Evolutionary conservation across 2,888 invertebrate genomes (phyloP).

Genomic region (Hyposoter dolosus): DNA sequence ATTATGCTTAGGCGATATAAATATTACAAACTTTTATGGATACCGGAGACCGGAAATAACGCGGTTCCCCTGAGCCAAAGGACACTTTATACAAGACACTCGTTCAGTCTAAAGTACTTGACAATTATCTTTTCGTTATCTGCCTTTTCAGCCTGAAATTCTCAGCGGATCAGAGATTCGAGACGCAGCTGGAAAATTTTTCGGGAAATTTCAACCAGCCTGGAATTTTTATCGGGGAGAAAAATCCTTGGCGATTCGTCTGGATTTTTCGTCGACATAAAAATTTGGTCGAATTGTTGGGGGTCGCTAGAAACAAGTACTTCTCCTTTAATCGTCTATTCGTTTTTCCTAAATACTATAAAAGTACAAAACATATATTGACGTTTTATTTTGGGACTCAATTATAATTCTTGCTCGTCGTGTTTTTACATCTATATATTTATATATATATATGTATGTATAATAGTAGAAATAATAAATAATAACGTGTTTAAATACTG

Average conservation of each 20-base stretch:
- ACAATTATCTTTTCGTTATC: slow-evolving; percentile 23
- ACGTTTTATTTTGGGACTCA: slow-evolving; percentile 62
- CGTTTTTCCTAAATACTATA: slow-evolving; percentile 72
- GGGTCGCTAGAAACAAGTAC: not conserved
- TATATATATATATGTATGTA: slow-evolving; percentile 33
- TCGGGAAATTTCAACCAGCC: not conserved
- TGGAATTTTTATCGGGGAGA: not conserved
- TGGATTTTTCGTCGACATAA: not conserved
- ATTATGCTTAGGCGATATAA: slow-evolving; percentile 65
- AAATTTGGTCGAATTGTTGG: not conserved
- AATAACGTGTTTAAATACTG: slow-evolving; percentile 83
- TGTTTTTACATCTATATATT: slow-evolving; percentile 26
- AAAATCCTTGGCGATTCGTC: not conserved
- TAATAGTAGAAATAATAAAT: slow-evolving; percentile 78
- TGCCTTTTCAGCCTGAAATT: no score
- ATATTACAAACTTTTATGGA: slow-evolving; percentile 67
- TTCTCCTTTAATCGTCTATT: slow-evolving; percentile 26
- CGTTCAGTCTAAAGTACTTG: slow-evolving; percentile 62
- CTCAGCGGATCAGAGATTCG: no score
- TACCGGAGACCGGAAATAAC: slow-evolving; percentile 47
- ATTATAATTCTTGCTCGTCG: slow-evolving; percentile 46
- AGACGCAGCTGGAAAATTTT: not conserved
- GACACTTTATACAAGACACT: slow-evolving; percentile 69
- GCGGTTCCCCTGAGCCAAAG: slow-evolving; percentile 50
- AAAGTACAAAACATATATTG: slow-evolving; percentile 81